phyloP scores from a whole-genome alignment of 1,140 invertebrate genomes.

The Drosophila orena region DNA sequence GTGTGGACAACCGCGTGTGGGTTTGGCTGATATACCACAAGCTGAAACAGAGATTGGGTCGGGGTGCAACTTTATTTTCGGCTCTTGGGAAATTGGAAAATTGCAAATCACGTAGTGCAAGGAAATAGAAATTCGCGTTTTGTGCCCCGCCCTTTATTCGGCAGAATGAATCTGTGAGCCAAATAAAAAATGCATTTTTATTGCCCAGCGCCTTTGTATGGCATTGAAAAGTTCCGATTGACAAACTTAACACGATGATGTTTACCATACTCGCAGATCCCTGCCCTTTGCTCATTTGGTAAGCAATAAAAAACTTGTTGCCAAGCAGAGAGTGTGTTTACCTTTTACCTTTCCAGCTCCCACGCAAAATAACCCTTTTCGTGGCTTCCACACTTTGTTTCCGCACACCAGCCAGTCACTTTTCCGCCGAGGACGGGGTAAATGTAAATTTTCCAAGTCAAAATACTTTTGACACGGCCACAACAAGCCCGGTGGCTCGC shows the following conservation, averaged over 20 bases:
- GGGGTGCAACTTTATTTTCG: slow-evolving; percentile 61
- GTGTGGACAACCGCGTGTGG: slow-evolving; percentile 54
- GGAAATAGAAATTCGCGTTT: slow-evolving; percentile 75
- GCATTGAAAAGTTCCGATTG: slow-evolving; percentile 48
- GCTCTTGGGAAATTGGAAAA: slow-evolving; percentile 73
- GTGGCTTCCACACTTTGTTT: slow-evolving; percentile 54
- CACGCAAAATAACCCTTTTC: slow-evolving; percentile 38
- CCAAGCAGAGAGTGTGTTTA: slow-evolving; percentile 62
- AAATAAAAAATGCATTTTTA: slow-evolving; percentile 75
- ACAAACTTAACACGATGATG: slow-evolving; percentile 40
- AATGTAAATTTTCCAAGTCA: slow-evolving; percentile 78
- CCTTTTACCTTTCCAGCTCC: slow-evolving; percentile 34
- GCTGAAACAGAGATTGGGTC: slow-evolving; percentile 27
- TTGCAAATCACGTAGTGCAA: slow-evolving; percentile 75
- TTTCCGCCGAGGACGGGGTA: slow-evolving; percentile 7
- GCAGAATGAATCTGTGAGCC: slow-evolving; percentile 59
- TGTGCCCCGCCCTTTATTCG: slow-evolving; percentile 34
- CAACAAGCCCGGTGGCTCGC: slow-evolving; percentile 16
- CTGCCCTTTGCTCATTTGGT: slow-evolving; percentile 65
- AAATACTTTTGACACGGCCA: slow-evolving; percentile 65
- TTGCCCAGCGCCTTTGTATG: slow-evolving; percentile 34
- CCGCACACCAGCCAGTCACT: slow-evolving; percentile 51
- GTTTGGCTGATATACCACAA: slow-evolving; percentile 49
- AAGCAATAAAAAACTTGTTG: slow-evolving; percentile 80
- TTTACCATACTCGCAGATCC: slow-evolving; percentile 21